Percentiles rank a stretch among this genome's conserved stretches.
These are phyloP conservation scores for Pipa parva DNA, from an alignment of 2,113 vertebrate genomes.

Conservation along the genomic window DNA sequence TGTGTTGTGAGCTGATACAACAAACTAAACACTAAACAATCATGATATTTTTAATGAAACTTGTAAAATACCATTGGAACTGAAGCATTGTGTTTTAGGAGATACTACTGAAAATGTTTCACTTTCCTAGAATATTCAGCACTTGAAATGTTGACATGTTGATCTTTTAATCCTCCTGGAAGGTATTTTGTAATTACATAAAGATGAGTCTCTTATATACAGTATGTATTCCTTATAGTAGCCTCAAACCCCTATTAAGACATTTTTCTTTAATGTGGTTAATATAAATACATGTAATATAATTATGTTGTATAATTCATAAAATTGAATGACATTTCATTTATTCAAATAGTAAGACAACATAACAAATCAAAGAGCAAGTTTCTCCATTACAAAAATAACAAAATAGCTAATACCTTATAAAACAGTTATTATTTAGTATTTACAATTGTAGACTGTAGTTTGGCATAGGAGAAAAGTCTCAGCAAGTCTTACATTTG, in stretches of 20 bases:
- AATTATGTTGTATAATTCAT: constrained; percentile 2
- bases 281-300: constrained; percentile 1
- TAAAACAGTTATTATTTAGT: neutral
- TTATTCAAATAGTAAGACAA: neutral
- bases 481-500: constrained; percentile 4
- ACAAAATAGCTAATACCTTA: constrained; percentile 14
- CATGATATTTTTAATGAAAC: too few species aligned
- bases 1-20: too few species aligned
- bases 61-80: too few species aligned
- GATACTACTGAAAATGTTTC: too few species aligned
- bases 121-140: too few species aligned
- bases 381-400: constrained; percentile 12
- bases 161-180: too few species aligned
- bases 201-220: too few species aligned
- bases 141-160: too few species aligned
- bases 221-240: too few species aligned
- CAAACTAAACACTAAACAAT: too few species aligned
- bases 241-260: neutral
- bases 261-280: neutral
- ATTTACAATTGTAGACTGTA: constrained; percentile 12
- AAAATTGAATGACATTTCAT: constrained; percentile 1
- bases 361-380: neutral
- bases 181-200: too few species aligned
- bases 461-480: constrained; percentile 11
- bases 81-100: too few species aligned